These are phyloP conservation scores for Erpornis zantholeuca DNA, from an alignment of 2,113 vertebrate genomes.

Conservation along the genomic window DNA sequence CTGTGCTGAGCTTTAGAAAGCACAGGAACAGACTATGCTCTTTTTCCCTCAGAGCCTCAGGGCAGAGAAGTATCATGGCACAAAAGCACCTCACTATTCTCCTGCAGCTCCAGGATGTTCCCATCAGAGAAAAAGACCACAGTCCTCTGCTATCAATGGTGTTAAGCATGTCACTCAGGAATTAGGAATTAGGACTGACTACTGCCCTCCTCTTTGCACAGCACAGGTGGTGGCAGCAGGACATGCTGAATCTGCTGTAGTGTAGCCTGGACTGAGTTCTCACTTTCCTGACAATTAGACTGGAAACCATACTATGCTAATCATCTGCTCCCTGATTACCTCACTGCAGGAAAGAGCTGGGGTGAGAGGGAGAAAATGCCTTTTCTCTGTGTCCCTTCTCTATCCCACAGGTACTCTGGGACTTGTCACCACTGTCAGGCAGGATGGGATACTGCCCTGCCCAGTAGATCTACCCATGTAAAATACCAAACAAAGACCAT, in stretches of 20 bases:
- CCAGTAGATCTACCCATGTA: background rate
- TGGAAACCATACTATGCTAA: conserved; percentile 24
- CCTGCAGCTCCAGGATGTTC: background rate
- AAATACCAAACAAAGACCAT: background rate
- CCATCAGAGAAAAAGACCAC: background rate
- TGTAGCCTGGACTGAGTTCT: conserved; percentile 15
- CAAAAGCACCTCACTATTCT: background rate
- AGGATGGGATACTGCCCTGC: background rate
- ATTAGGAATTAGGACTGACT: background rate
- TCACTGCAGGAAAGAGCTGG: background rate
- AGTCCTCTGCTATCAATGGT: background rate
- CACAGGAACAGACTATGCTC: background rate
- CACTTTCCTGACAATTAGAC: conserved; percentile 30
- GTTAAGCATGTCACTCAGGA: background rate
- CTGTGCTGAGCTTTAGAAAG: background rate
- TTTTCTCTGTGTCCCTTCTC: background rate
- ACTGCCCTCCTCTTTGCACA: background rate
- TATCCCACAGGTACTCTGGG: background rate
- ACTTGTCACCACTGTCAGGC: background rate
- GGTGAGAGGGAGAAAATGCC: background rate
- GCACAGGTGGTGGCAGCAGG: background rate
- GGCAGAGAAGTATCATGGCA: background rate
- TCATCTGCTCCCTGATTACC: conserved; percentile 22
- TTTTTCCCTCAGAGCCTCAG: background rate
- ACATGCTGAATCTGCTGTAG: background rate